A percentile compares a stretch with the other conserved stretches of the same genome.
Conservation (phyloP, 2,113 vertebrate species). For the Machaerirhynchus nigripectus region DNA sequence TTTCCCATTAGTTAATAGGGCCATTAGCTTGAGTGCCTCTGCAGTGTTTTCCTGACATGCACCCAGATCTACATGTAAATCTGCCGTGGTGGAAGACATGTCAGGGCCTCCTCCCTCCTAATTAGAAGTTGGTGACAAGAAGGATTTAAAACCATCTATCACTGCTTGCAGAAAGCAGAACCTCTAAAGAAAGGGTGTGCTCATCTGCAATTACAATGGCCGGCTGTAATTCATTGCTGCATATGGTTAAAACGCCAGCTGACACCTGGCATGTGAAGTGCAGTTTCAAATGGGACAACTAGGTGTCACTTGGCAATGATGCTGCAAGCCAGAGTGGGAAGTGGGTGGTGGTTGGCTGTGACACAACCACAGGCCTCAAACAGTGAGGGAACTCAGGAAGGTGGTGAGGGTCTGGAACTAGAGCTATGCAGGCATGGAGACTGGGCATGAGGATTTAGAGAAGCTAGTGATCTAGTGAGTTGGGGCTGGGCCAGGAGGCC, state of each 20-base stretch:
- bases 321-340: not conserved
- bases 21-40: not conserved
- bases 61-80: not conserved
- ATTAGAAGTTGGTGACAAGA: not conserved
- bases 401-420: fast-evolving
- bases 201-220: not conserved
- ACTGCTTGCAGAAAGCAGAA: not conserved
- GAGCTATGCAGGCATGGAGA: not conserved
- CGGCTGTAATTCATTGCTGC: not conserved
- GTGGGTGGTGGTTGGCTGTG: not conserved
- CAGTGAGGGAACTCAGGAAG: not conserved
- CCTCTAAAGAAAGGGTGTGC: not conserved
- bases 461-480: not conserved
- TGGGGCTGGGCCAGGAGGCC: not conserved
- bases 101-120: not conserved
- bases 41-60: not conserved
- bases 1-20: not conserved
- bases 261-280: not conserved
- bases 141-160: not conserved
- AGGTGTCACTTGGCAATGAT: not conserved
- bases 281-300: not conserved
- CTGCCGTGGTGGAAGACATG: not conserved
- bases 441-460: not conserved
- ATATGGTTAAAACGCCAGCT: not conserved
- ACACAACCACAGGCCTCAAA: not conserved